These are phyloP conservation scores for Clarias magur DNA, from an alignment of 2,113 vertebrate species.

Conservation along the genomic window DNA sequence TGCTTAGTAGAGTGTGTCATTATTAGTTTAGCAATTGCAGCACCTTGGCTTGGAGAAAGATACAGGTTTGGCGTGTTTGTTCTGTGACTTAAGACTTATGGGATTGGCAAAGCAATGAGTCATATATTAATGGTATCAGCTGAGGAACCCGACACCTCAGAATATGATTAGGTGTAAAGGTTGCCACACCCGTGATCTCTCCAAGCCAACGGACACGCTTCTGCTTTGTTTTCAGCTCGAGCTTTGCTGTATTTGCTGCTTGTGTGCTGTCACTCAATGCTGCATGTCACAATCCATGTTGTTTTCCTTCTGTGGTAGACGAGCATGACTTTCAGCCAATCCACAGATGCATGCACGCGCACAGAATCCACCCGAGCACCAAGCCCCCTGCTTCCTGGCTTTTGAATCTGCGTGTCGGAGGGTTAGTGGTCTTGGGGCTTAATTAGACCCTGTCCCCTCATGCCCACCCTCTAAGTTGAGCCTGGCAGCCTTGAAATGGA, in stretches of 20 bases:
- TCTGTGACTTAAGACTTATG: slow-evolving; percentile 1
- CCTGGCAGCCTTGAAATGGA: slow-evolving; percentile 78
- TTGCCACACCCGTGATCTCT: slow-evolving; percentile 47
- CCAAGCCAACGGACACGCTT: slow-evolving; percentile 56
- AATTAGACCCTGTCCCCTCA: slow-evolving; percentile 65
- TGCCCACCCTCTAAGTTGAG: slow-evolving; percentile 68
- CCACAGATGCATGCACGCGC: slow-evolving; percentile 76
- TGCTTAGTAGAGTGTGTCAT: slow-evolving; percentile 35
- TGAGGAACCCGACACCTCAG: slow-evolving; percentile 20
- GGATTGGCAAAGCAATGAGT: slow-evolving; percentile 19
- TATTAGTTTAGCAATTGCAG: slow-evolving; percentile 56
- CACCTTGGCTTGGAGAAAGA: slow-evolving; percentile 59
- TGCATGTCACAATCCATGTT: slow-evolving; percentile 77
- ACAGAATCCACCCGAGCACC: slow-evolving; percentile 72
- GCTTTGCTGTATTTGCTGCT: slow-evolving; percentile 59
- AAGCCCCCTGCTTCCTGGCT: slow-evolving; percentile 64
- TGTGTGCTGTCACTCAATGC: slow-evolving; percentile 62
- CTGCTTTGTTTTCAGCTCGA: slow-evolving; percentile 42
- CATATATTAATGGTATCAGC: slow-evolving; percentile 26
- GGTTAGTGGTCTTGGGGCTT: slow-evolving; percentile 67
- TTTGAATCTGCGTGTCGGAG: slow-evolving; percentile 65
- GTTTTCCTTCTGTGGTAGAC: slow-evolving; percentile 80
- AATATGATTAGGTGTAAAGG: slow-evolving; percentile 16
- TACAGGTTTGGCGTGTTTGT: slow-evolving; percentile 37
- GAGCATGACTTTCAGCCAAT: slow-evolving; percentile 77